Evolutionary conservation across 1,140 invertebrate species (phyloP).

Genomic region (Gonioctena quinquepunctata): DNA sequence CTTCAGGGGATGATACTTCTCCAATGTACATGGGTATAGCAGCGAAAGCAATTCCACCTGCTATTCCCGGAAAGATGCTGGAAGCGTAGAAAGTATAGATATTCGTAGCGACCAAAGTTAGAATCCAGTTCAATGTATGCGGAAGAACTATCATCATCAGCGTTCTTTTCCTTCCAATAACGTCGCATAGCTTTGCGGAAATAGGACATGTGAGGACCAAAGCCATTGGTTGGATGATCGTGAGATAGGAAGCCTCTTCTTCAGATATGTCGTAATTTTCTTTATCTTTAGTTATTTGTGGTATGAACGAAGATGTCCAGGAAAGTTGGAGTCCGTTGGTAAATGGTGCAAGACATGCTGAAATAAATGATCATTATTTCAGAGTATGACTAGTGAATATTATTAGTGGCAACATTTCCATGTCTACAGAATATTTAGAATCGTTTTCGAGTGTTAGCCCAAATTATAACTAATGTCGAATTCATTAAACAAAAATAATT

Average conservation of each 20-base stretch:
- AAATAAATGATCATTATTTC: background rate
- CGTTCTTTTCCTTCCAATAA: background rate
- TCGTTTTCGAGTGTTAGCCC: too few species aligned
- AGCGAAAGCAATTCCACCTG: background rate
- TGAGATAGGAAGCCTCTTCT: constrained; percentile 13
- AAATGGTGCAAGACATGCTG: background rate
- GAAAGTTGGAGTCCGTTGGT: background rate
- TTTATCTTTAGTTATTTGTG: constrained; percentile 13
- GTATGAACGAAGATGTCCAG: constrained; percentile 15
- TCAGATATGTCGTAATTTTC: constrained; percentile 15
- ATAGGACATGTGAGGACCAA: background rate
- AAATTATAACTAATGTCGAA: too few species aligned
- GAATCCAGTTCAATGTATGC: background rate
- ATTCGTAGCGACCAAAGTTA: background rate
- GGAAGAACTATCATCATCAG: background rate
- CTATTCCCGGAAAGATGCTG: background rate
- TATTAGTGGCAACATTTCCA: too few species aligned
- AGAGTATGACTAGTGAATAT: too few species aligned
- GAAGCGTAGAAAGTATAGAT: background rate
- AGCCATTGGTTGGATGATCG: background rate
- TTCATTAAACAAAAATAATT: too few species aligned
- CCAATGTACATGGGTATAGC: constrained; percentile 65
- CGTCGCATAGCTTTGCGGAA: background rate
- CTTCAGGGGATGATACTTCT: constrained; percentile 67
- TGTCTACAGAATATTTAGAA: too few species aligned